Base-by-base conservation (phyloP, 2,888 invertebrate species). In the Phania funesta region DNA sequence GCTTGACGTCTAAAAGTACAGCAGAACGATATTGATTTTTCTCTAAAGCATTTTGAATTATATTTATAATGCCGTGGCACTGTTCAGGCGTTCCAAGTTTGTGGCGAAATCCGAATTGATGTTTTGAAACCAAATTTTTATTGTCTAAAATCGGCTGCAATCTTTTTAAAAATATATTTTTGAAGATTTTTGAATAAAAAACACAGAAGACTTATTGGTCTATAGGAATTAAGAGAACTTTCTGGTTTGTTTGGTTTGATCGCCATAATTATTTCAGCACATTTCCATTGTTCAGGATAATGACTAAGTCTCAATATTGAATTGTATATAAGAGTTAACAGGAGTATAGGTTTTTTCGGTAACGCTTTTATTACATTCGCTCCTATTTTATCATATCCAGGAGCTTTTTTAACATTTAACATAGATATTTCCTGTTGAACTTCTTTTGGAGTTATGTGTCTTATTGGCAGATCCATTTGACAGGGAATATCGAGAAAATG, bases 401-500 rank as follows among this genome's bases (percentile, higher is more conserved):
- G n/a, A n/a, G n/a, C n/a, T n/a, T n/a, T n/a, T n/a, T n/a, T n/a
- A n/a, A n/a, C n/a, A n/a, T n/a, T n/a, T n/a, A n/a, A n/a, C n/a
- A n/a, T n/a, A n/a, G n/a, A 48, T 78, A 71, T 26, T 60, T 80
- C 58, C 38, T 29, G 29, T 29, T 18, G 11, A 18, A 77, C 70
- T 56, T 77, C 70, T 11, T 46, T 20, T 11, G 50, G 20, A 26
- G 16, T 54, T 20, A 74, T 60, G 16, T 26, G 38, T n/a, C 18
- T 60, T 7, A 68, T 60, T 6, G 67, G 75, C 29, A 65, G 41
- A 24, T 67, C 35, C 68, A 76, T 68, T 62, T 68, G 68, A 16
- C 68, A 77, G 18, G 67, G 58, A 1, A 24, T 32, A 26, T 76
- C 60, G 3, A 70, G n/a, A 48, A 78, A 78, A 5, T 58, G 18